A percentile compares a stretch with the other conserved stretches of the same genome.
Evolutionary conservation across 2,888 invertebrate species (phyloP).

Genomic region (Stenotaenia linearis): DNA sequence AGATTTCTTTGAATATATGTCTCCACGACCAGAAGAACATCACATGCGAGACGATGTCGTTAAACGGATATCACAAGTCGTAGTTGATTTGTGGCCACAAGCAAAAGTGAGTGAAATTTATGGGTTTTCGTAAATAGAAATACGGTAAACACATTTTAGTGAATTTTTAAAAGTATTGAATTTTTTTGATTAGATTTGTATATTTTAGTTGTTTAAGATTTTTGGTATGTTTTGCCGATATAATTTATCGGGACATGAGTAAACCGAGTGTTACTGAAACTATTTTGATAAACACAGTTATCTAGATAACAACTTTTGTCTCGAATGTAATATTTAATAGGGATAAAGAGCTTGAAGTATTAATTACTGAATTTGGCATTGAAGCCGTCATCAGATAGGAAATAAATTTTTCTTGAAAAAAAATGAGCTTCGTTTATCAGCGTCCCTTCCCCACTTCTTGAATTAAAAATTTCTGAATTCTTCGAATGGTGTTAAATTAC

Average conservation of each 20-base stretch:
- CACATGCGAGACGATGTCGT: slow-evolving; percentile 82
- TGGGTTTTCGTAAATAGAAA: background rate
- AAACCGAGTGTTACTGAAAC: background rate
- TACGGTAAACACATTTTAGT: too few species aligned
- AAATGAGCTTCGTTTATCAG: background rate
- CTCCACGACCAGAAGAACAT: slow-evolving; percentile 86
- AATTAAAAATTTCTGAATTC: background rate
- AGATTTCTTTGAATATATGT: slow-evolving; percentile 93
- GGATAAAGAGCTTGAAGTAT: background rate
- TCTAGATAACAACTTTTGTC: background rate
- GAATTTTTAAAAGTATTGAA: too few species aligned
- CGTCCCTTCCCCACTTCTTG: background rate
- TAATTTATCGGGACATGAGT: background rate
- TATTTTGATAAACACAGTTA: background rate
- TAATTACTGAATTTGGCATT: background rate
- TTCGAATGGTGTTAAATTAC: slow-evolving; percentile 19
- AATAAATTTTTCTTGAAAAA: background rate
- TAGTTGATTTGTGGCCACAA: slow-evolving; percentile 83
- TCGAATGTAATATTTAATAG: background rate
- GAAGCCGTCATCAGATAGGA: background rate
- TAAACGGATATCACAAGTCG: slow-evolving; percentile 77
- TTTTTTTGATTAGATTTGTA: too few species aligned
- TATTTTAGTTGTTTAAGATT: too few species aligned
- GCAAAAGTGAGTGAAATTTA: slow-evolving; percentile 53
- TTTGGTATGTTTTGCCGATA: too few species aligned